These are phyloP conservation scores for Apodemia zela DNA, from an alignment of 2,888 invertebrate species.

Conservation along the genomic window DNA sequence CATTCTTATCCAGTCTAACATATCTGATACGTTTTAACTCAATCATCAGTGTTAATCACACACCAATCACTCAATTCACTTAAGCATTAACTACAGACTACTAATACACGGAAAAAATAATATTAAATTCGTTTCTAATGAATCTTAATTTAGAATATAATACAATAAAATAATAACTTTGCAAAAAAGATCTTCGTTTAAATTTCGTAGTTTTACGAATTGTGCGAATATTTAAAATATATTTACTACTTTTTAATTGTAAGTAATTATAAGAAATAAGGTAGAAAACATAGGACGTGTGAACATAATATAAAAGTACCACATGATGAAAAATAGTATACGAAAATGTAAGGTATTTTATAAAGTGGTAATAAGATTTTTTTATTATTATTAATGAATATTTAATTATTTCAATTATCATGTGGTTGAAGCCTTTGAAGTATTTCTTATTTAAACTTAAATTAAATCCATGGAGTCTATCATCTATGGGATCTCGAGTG, in stretches of 20 bases:
- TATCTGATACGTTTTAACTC: not conserved
- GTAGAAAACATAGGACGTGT: too few species aligned
- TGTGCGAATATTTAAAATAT: constrained; percentile 3
- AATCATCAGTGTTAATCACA: not conserved
- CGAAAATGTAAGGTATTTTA: too few species aligned
- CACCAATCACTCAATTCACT: not conserved
- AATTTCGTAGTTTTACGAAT: not conserved
- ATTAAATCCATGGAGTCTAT: too few species aligned
- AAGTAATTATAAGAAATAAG: too few species aligned
- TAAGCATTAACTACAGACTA: constrained; percentile 1
- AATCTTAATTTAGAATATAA: not conserved
- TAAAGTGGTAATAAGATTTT: too few species aligned
- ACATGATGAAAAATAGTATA: too few species aligned
- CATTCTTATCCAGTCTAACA: not conserved
- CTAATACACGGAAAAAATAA: not conserved
- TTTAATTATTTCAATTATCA: too few species aligned
- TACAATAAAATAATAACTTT: not conserved
- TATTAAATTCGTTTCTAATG: constrained; percentile 9
- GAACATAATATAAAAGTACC: too few species aligned
- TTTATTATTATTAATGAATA: too few species aligned
- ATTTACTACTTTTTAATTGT: not conserved
- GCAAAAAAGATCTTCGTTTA: not conserved
- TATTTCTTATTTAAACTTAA: too few species aligned
- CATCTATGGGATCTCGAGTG: too few species aligned
- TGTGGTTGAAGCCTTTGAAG: too few species aligned